Evolutionary conservation across 2,888 invertebrate species (phyloP).

Genomic region (Tachina grossa): DNA sequence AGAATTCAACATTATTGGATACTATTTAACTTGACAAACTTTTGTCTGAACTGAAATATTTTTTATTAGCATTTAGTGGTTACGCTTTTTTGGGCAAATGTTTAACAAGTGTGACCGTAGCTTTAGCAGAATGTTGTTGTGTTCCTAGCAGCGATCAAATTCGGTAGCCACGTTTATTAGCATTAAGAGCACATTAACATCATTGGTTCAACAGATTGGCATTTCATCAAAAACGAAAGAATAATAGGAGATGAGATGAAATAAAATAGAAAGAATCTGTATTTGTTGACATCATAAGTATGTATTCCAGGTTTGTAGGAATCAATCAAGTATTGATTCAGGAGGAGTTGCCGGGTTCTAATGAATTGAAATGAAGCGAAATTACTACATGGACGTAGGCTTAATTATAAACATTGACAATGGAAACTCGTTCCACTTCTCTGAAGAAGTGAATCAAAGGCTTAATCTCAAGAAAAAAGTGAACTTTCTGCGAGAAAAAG

Average conservation of each 20-base stretch:
- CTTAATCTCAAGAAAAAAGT: no score
- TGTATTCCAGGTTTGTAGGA: slow-evolving; percentile 26
- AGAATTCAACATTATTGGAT: no score
- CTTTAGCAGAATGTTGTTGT: background rate
- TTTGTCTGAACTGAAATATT: no score
- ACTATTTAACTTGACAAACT: no score
- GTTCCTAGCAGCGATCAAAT: slow-evolving; percentile 10
- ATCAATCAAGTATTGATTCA: slow-evolving; percentile 21
- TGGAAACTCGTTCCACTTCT: no score
- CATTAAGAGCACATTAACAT: slow-evolving; percentile 70
- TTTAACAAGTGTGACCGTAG: no score
- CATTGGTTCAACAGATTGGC: slow-evolving; percentile 60
- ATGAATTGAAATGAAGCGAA: background rate
- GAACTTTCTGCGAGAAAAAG: no score
- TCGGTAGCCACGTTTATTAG: slow-evolving; percentile 69
- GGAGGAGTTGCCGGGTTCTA: slow-evolving; percentile 58
- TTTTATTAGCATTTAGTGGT: no score
- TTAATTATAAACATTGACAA: no score
- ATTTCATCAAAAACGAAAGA: slow-evolving; percentile 68
- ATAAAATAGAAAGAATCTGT: slow-evolving; percentile 19
- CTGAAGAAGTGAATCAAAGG: no score
- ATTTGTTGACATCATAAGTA: slow-evolving; percentile 10
- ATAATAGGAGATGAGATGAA: slow-evolving; percentile 6
- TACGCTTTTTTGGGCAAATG: no score
- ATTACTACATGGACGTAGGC: no score